Evolutionary conservation across 2,797 vertebrate species (phyloP), one percentile per base, ranked within the genome.

Genomic region (Chloroceryle amazona): DNA sequence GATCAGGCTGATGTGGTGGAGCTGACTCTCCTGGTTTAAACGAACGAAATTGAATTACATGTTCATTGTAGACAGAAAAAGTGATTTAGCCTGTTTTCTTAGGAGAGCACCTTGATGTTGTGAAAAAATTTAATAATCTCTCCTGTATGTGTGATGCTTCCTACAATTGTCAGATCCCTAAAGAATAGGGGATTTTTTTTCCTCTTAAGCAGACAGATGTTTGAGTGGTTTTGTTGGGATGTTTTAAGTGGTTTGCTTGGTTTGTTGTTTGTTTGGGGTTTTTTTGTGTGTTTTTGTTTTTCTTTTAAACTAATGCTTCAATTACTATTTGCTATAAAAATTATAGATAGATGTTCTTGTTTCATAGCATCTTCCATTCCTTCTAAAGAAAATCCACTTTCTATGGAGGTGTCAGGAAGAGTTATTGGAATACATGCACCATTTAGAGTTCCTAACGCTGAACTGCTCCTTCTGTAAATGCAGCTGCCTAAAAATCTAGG

Each of bases 11-110:
- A 73, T 71, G 65, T 25, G 51, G 35, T 46, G 47, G 62, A 78
- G 31, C 55, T 89, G 66, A 37, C 51, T 84, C 39, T 81, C 15
- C 66, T 73, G 54, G n/a, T 80, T 89, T 86, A 78, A 72, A 66
- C 33, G 20, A 94, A 73, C 25, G 60, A 49, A 94, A 92, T 8
- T 79, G 51, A 81, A 71, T 95, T 95, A 52, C 17, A 3, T 76
- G 29, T 91, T 91, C 81, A 81, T 46, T 81, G 52, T 44, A 57
- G 75, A 63, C n/a, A 73, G 72, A 90, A 93, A 86, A 91, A 84
- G 41, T 67, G 42, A 75, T 55, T 66, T 86, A 6, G 7, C 31
- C 23, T 66, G 29, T 80, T 90, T 89, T 87, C 44, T 76, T 91
- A 4, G 3, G 78, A 81, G 41, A 71, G 19, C 49, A 54, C 85